Evolutionary conservation across 2,888 invertebrate genomes (phyloP).

Genomic region (Drosophila mimetica): DNA sequence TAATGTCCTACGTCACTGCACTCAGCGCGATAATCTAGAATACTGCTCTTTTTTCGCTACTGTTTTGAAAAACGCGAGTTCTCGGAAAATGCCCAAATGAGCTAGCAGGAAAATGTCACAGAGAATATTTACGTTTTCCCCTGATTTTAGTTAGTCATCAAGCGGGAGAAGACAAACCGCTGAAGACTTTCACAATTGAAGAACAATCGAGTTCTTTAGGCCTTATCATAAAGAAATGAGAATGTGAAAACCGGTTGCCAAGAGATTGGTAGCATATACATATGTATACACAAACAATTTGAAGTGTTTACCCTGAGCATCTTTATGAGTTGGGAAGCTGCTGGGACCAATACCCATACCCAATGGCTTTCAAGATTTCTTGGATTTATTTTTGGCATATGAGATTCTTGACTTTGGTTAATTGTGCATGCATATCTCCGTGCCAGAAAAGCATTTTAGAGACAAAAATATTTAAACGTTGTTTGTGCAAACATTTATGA

Average conservation of each 20-base stretch:
- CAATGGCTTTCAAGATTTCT: conserved; percentile 5
- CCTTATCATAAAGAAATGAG: conserved; percentile 18
- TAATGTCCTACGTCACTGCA: conserved; percentile 27
- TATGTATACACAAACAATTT: not conserved
- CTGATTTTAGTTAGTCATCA: conserved; percentile 27
- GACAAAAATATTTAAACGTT: not conserved
- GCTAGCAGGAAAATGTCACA: conserved; percentile 29
- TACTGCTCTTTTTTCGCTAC: conserved; percentile 1
- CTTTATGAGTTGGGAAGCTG: conserved; percentile 10
- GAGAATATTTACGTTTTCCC: conserved; percentile 16
- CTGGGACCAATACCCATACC: conserved; percentile 10
- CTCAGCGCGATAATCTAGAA: conserved; percentile 33
- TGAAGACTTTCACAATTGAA: conserved; percentile 33
- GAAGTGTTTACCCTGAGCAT: conserved; percentile 10
- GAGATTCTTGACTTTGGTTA: conserved; percentile 19
- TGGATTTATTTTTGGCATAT: conserved; percentile 20
- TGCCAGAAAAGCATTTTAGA: not conserved
- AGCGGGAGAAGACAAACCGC: not conserved
- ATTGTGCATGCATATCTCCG: not conserved
- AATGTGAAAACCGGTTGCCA: conserved; percentile 28
- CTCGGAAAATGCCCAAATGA: conserved; percentile 45
- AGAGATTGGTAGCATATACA: conserved; percentile 8
- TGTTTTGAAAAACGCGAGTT: conserved; percentile 22
- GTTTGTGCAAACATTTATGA: not conserved
- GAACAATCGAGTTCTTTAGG: conserved; percentile 14